Evolutionary conservation across 2,113 vertebrate genomes (phyloP).

Genomic region (Notiomystis cincta): DNA sequence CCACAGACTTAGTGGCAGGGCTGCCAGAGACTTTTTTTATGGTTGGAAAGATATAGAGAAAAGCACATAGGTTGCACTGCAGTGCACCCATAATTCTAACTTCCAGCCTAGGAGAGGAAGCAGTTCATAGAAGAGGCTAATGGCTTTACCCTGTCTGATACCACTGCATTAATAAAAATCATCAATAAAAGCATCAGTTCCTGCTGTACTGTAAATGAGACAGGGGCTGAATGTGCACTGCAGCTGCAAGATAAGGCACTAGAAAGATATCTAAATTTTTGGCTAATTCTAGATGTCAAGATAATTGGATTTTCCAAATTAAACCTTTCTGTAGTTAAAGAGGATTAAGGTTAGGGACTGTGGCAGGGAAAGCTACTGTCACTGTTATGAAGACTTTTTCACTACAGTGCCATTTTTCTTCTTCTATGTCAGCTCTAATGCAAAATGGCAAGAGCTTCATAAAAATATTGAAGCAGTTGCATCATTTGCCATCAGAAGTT

Average conservation of each 20-base stretch:
- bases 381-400: slow-evolving; percentile 38
- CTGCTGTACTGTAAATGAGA: slow-evolving; percentile 31
- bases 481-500: not conserved
- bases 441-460: slow-evolving; percentile 30
- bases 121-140: not conserved
- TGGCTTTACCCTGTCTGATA: slow-evolving; percentile 47
- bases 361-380: slow-evolving; percentile 46
- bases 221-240: not conserved
- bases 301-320: slow-evolving; percentile 67
- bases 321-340: slow-evolving; percentile 60
- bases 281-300: slow-evolving; percentile 68
- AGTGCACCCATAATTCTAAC: slow-evolving; percentile 8
- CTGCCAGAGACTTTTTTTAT: slow-evolving; percentile 28
- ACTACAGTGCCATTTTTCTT: slow-evolving; percentile 22
- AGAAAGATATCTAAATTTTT: slow-evolving; percentile 58
- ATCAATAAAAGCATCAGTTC: slow-evolving; percentile 49
- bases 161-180: slow-evolving; percentile 61
- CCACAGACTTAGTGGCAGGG: not conserved
- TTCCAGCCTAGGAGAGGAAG: slow-evolving; percentile 37
- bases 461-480: slow-evolving; percentile 1
- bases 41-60: slow-evolving; percentile 22
- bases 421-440: not conserved
- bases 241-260: slow-evolving; percentile 45
- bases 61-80: not conserved
- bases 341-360: slow-evolving; percentile 55